phyloP scores from a whole-genome alignment of 2,797 vertebrate genomes.

The Semotilus atromaculatus region DNA sequence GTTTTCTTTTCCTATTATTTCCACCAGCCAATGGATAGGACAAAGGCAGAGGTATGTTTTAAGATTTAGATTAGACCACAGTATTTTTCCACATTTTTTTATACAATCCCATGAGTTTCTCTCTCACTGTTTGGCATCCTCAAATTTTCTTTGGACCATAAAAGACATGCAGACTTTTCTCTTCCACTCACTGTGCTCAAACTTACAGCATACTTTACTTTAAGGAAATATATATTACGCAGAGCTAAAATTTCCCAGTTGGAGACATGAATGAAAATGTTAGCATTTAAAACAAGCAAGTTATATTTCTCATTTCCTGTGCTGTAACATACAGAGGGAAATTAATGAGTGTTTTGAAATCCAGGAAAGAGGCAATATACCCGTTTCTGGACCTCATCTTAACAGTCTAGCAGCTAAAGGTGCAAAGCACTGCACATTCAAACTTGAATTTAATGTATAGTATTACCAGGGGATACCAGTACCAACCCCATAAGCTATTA shows the following conservation, averaged over 20 bases:
- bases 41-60: constrained; percentile 76
- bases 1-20: constrained; percentile 63
- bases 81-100: constrained; percentile 71
- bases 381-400: constrained; percentile 35
- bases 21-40: constrained; percentile 71
- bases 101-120: constrained; percentile 54
- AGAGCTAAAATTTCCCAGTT: not conserved
- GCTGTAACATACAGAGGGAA: constrained; percentile 2
- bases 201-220: constrained; percentile 12
- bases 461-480: constrained; percentile 37
- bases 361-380: constrained; percentile 3
- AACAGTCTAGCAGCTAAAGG: constrained; percentile 17
- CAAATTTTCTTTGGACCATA: constrained; percentile 31
- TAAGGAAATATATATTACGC: not conserved
- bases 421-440: constrained; percentile 48
- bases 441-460: constrained; percentile 39
- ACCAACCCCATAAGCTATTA: constrained; percentile 36
- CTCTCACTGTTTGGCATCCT: constrained; percentile 37
- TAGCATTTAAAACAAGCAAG: constrained; percentile 34
- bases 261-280: constrained; percentile 24
- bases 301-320: constrained; percentile 35
- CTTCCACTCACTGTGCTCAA: not conserved
- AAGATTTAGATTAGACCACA: constrained; percentile 74
- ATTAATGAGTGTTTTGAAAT: constrained; percentile 30
- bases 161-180: not conserved